Base-by-base conservation (phyloP, 2,113 vertebrate species). In the Catagonus wagneri region DNA sequence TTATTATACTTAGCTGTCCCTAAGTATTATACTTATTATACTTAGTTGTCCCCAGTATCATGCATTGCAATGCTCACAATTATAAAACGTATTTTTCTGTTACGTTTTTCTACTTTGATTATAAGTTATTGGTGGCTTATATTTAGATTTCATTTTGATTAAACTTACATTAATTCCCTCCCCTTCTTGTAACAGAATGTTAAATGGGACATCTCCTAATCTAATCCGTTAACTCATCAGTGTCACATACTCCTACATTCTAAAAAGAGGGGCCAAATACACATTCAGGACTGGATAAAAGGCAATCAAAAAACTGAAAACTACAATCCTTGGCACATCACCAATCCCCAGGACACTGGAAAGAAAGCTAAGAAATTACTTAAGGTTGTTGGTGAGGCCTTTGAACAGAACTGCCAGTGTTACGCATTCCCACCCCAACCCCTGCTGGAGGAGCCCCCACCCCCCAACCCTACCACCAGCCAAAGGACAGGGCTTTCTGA, bases 101-200 rank as follows among this genome's bases (percentile, higher is more conserved):
- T 66, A n/a, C 65, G 27, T 23, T 85, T 39, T 80, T 76, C 68
- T 83, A 36, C 23, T 22, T 83, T 76, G 12, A 34, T 54, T 83
- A 2, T 63, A 79, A 93, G 52, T 83, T 91, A 29, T 54, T 69
- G 61, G 44, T 83, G 52, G 44, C 12, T 95, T 86, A 69, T 17
- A 61, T 60, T 85, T 79, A 81, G 44, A 74, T 68, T 69, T 81
- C 19, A 89, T 56, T 50, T 83, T 89, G 7, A 69, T 95, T 56
- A 36, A 54, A 78, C 39, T 63, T 83, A 25, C n/a, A 11, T 39
- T 9, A 83, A 68, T 83, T 75, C n/a, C 27, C 16, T 83, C 61
- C 52, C 36, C 50, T 79, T 85, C 36, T 68, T 68, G n/a, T 25
- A 74, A 63, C 20, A 50, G 16, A 61, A 80, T 27, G 2, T 74